phyloP scores from a whole-genome alignment of 2,888 invertebrate genomes.

The Drosophila melanosoma region DNA sequence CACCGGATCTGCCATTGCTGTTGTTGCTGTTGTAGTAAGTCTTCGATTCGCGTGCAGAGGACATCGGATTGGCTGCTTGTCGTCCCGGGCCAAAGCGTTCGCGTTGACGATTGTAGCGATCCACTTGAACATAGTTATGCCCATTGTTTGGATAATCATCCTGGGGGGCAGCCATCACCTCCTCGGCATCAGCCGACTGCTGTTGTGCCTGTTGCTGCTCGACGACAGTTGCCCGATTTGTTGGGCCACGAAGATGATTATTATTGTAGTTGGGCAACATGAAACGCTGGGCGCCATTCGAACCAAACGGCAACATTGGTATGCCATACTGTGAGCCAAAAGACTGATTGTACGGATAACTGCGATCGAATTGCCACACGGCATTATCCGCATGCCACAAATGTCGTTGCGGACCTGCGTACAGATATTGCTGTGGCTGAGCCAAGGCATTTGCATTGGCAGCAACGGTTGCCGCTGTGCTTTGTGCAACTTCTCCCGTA shows the following conservation, averaged over 20 bases:
- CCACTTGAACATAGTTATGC: conserved; percentile 16
- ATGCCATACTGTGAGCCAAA: conserved; percentile 65
- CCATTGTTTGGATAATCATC: conserved; percentile 11
- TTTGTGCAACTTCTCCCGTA: conserved; percentile 19
- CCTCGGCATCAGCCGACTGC: conserved; percentile 19
- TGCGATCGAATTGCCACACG: conserved; percentile 74
- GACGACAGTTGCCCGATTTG: conserved; percentile 24
- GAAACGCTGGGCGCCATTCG: conserved; percentile 61
- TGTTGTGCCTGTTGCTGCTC: conserved; percentile 24
- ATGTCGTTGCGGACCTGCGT: conserved; percentile 64
- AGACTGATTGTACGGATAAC: conserved; percentile 71
- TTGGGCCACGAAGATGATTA: conserved; percentile 41
- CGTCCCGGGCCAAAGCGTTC: conserved; percentile 40
- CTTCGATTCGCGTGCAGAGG: conserved; percentile 58
- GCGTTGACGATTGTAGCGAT: conserved; percentile 46
- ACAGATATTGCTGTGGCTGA: conserved; percentile 61
- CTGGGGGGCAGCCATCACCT: conserved; percentile 22
- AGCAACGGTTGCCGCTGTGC: conserved; percentile 6
- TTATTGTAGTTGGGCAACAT: conserved; percentile 59
- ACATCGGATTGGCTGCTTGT: conserved; percentile 25
- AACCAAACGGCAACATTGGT: conserved; percentile 66
- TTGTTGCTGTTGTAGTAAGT: conserved; percentile 63
- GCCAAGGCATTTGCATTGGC: conserved; percentile 8
- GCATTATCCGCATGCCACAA: conserved; percentile 71
- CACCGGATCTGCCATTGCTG: conserved; percentile 38